Conservation (phyloP, 37 sponge, comb jelly and placozoan genomes). For the Spongia lamella region DNA sequence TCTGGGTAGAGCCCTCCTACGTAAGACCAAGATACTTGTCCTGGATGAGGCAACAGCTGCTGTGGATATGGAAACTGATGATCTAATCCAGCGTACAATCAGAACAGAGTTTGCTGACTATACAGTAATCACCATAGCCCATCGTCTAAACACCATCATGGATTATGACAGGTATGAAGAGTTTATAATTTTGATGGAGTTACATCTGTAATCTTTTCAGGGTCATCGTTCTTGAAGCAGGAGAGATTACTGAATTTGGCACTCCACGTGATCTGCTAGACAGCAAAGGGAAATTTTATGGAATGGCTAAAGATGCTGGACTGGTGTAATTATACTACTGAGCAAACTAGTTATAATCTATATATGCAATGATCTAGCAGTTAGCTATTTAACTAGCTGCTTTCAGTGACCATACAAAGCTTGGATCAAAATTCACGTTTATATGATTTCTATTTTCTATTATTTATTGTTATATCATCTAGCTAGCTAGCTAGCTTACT, state of each 20-base stretch:
- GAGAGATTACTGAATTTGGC: conserved; percentile 77
- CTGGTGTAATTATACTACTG: conserved; percentile 17
- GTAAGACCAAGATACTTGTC: conserved; percentile 93
- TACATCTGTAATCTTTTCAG: conserved; percentile 19
- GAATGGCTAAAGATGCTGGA: conserved; percentile 77
- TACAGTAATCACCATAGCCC: conserved; percentile 96
- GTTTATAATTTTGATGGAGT: conserved; percentile 4
- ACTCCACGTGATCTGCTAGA: conserved; percentile 67
- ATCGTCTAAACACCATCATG: conserved; percentile 96
- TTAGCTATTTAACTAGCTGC: too few relatives aligned
- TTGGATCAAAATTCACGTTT: too few relatives aligned
- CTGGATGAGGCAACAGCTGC: conserved; percentile 98
- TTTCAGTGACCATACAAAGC: too few relatives aligned
- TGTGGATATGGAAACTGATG: conserved; percentile 97
- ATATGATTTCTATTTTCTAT: too few relatives aligned
- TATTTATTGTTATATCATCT: too few relatives aligned
- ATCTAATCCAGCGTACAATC: conserved; percentile 95
- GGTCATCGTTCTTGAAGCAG: conserved; percentile 76
- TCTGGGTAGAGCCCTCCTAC: conserved; percentile 93
- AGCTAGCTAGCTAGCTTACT: too few relatives aligned
- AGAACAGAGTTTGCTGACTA: conserved; percentile 84
- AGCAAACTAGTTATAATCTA: too few relatives aligned
- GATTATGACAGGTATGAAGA: conserved; percentile 80
- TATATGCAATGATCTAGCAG: too few relatives aligned
- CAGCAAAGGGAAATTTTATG: conserved; percentile 67